Evolutionary conservation across 2,797 vertebrate genomes (phyloP), one percentile per base, ranked within the genome.

Genomic region (Crax fasciolata): DNA sequence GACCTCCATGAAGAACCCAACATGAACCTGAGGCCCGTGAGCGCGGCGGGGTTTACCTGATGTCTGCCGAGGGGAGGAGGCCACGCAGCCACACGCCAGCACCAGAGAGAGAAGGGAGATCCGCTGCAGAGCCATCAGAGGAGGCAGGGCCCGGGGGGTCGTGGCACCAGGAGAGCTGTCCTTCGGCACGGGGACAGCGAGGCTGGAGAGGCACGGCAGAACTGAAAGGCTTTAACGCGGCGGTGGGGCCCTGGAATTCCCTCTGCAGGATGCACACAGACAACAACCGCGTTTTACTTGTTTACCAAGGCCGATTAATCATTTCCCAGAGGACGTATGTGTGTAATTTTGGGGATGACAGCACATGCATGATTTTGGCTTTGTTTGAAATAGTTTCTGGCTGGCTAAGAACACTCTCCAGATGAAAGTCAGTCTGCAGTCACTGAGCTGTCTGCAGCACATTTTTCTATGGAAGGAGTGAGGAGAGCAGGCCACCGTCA

Each of bases 281-380:
- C 39, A 58, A 2, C 4, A 4, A 51, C 25, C 0, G 1, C 10
- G 9, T 70, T 54, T 39, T 12, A 17, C 20, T 78, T 19, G 1
- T 89, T 67, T 71, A 49, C 59, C 16, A 28, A 41, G 41, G 19
- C 72, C 12, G 86, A 82, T 96, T 95, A 95, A 94, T 95, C 65
- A 95, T 95, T 93, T 76, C 93, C 92, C 84, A 84, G 30, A 46
- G 79, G 39, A 57, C 5, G 6, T 18, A 20, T 57, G 54, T n/a
- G 19, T 44, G 35, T 21, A 49, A 9, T 73, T 72, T 52, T 43
- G 65, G 52, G 39, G 72, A 24, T n/a, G 43, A 27, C 63, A 57
- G 73, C 72, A 79, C 18, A 3, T 1, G 38, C 32, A 65, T 74
- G 66, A 65, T 52, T 66, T 70, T 55, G 55, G 25, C 79, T 81